Conservation (phyloP, 2,888 invertebrate species). For the Idaea straminata region DNA sequence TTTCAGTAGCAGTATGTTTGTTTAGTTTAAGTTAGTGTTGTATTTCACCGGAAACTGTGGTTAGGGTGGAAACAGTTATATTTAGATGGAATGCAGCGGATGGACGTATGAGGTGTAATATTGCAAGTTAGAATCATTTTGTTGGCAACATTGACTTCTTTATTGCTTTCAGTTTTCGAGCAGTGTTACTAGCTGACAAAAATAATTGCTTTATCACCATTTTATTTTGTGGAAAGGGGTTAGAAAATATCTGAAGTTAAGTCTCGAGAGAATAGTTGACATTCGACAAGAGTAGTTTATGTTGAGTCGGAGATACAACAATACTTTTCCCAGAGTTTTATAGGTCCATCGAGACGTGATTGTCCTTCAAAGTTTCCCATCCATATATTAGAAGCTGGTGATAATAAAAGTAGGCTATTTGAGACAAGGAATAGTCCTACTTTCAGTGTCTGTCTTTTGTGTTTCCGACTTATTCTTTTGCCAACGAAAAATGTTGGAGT, state of each 20-base stretch:
- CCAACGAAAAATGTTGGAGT: neutral
- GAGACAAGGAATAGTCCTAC: neutral
- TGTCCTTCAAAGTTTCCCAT: neutral
- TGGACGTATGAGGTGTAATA: constrained; percentile 54
- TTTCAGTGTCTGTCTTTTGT: neutral
- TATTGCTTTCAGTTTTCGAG: constrained; percentile 12
- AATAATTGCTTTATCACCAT: neutral
- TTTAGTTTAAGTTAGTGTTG: constrained; percentile 46
- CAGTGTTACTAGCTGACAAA: neutral
- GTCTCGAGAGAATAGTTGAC: neutral
- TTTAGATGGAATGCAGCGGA: constrained; percentile 57
- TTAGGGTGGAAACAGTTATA: constrained; percentile 39
- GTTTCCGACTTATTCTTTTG: neutral
- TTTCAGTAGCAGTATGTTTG: constrained; percentile 24
- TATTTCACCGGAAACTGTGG: constrained; percentile 52
- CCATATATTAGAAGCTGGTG: neutral
- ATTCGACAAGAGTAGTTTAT: neutral
- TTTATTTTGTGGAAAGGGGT: neutral
- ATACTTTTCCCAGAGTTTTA: neutral
- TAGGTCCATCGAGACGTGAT: neutral
- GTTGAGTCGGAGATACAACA: neutral
- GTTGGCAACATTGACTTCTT: constrained; percentile 22
- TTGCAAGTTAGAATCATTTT: constrained; percentile 39
- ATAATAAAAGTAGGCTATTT: neutral
- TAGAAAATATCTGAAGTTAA: neutral